phyloP scores from a whole-genome alignment of 2,888 invertebrate species.

The Idaea biselata region DNA sequence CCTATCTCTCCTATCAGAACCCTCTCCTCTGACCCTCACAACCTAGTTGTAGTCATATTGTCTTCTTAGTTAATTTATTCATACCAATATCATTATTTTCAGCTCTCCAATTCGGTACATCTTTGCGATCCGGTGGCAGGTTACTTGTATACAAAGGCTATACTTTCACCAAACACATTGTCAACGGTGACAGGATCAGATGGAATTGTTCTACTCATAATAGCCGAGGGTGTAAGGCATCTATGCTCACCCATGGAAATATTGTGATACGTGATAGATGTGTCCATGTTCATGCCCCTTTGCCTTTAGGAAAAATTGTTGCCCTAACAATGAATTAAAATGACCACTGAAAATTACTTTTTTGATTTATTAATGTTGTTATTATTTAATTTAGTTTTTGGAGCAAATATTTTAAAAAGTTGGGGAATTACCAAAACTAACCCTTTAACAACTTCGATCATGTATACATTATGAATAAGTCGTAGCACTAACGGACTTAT shows the following conservation, averaged over 20 bases:
- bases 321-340: not conserved
- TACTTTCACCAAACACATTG: slow-evolving; percentile 21
- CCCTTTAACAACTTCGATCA: too few species aligned
- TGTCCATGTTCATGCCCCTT: not conserved
- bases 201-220: slow-evolving; percentile 49
- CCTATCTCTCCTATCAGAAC: too few species aligned
- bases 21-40: too few species aligned
- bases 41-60: not conserved
- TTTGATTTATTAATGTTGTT: too few species aligned
- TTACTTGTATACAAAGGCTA: slow-evolving; percentile 8
- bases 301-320: not conserved
- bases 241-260: slow-evolving; percentile 32
- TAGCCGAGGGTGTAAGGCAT: slow-evolving; percentile 39
- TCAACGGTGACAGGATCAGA: slow-evolving; percentile 29
- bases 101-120: not conserved
- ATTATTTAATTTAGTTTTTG: too few species aligned
- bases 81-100: not conserved
- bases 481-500: too few species aligned
- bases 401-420: too few species aligned
- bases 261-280: not conserved
- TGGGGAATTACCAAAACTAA: too few species aligned
- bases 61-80: not conserved
- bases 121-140: not conserved
- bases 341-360: not conserved
- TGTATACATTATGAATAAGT: too few species aligned